These are phyloP conservation scores for Onychomys leucogaster DNA, from an alignment of 2,797 vertebrate species.

Conservation along the genomic window DNA sequence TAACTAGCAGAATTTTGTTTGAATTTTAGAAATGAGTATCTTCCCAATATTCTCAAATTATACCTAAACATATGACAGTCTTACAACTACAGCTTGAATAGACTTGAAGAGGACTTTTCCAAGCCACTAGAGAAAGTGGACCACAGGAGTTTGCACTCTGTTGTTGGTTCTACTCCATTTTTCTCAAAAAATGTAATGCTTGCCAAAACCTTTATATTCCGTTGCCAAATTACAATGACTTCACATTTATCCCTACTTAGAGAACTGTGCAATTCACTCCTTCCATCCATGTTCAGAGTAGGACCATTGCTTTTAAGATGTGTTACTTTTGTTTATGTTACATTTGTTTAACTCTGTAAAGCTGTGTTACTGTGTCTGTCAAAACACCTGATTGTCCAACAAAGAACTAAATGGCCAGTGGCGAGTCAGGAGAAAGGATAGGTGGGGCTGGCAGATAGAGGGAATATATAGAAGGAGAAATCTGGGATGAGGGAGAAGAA, in stretches of 20 bases:
- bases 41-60: background rate
- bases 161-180: background rate
- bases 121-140: background rate
- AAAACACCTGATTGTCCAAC: no score
- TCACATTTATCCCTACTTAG: background rate
- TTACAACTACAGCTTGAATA: background rate
- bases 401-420: no score
- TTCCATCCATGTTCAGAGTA: background rate
- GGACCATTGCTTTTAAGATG: background rate
- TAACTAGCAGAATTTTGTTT: background rate
- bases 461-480: no score
- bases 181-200: background rate
- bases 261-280: background rate
- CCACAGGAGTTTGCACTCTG: background rate
- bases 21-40: background rate
- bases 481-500: no score
- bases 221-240: background rate
- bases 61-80: background rate
- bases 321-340: no score
- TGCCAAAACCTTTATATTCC: background rate
- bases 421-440: no score
- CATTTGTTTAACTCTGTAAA: no score
- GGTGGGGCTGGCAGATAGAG: no score
- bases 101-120: background rate
- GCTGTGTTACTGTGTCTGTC: no score